Percentiles rank a stretch among this genome's conserved stretches.
These are phyloP conservation scores for Dimorphilus gyrociliatus DNA, from an alignment of 2,888 invertebrate species.

Conservation along the genomic window DNA sequence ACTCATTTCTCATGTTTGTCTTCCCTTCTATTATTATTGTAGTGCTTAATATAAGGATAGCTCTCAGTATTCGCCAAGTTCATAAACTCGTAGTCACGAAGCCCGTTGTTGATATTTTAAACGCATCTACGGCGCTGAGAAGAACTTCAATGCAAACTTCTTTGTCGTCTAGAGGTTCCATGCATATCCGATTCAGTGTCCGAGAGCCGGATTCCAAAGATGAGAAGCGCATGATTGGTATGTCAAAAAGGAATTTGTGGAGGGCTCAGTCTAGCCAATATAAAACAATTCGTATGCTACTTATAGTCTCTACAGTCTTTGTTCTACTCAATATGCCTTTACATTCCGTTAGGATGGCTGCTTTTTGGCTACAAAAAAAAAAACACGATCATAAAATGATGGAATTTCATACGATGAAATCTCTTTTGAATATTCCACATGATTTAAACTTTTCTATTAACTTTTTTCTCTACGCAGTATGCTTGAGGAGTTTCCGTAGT, in stretches of 20 bases:
- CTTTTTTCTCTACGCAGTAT: conserved; percentile 11
- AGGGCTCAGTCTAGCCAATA: conserved; percentile 4
- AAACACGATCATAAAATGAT: conserved; percentile 1
- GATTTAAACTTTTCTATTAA: conserved; percentile 11
- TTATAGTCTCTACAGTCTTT: conserved; percentile 7
- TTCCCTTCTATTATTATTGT: conserved; percentile 9
- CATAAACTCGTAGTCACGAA: too few relatives aligned
- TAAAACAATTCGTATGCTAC: conserved; percentile 6
- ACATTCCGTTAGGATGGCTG: conserved; percentile 6
- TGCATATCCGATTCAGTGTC: too few relatives aligned
- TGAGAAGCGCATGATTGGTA: conserved; percentile 2
- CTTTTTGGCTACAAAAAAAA: background rate
- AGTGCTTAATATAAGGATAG: conserved; percentile 9
- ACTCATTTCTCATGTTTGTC: conserved; percentile 8
- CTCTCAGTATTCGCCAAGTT: conserved; percentile 7
- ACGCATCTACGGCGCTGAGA: too few relatives aligned
- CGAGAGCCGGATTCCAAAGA: conserved; percentile 1
- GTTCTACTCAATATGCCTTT: conserved; percentile 7
- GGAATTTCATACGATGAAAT: background rate
- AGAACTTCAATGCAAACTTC: too few relatives aligned
- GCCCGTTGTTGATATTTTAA: too few relatives aligned
- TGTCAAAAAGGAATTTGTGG: too few relatives aligned
- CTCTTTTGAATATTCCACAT: conserved; percentile 9
- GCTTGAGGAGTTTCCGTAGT: conserved; percentile 9
- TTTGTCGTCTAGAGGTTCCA: too few relatives aligned